phyloP scores from a whole-genome alignment of 2,113 vertebrate genomes.

The Ptilonorhynchus violaceus region DNA sequence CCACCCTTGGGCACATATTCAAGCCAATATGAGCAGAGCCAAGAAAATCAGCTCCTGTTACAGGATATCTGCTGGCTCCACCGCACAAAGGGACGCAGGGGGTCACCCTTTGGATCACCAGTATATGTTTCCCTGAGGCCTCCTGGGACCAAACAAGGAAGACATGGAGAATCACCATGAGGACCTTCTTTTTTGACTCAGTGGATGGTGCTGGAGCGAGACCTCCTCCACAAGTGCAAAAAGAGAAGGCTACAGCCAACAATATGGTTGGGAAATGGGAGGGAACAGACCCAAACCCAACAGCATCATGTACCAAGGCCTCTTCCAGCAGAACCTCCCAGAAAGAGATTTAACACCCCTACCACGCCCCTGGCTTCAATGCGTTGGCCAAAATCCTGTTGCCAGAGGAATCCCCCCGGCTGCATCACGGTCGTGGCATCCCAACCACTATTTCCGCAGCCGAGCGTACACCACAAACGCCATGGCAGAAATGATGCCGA shows the following conservation, averaged over 20 bases:
- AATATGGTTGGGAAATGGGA: background rate
- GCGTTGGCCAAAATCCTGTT: background rate
- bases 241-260: background rate
- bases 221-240: background rate
- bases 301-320: background rate
- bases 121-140: background rate
- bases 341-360: background rate
- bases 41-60: background rate
- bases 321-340: background rate
- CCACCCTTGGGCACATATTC: background rate
- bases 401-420: background rate
- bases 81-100: background rate
- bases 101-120: background rate
- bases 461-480: background rate
- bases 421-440: fast-evolving
- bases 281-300: background rate
- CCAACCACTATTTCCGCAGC: background rate
- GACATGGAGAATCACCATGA: fast-evolving
- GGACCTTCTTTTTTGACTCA: background rate
- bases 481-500: background rate
- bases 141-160: background rate
- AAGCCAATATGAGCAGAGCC: background rate
- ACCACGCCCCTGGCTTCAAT: background rate
- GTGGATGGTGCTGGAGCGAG: fast-evolving
- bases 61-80: background rate